Conservation (phyloP, 1,140 invertebrate genomes). For the Venustaconcha ellipsiformis region DNA sequence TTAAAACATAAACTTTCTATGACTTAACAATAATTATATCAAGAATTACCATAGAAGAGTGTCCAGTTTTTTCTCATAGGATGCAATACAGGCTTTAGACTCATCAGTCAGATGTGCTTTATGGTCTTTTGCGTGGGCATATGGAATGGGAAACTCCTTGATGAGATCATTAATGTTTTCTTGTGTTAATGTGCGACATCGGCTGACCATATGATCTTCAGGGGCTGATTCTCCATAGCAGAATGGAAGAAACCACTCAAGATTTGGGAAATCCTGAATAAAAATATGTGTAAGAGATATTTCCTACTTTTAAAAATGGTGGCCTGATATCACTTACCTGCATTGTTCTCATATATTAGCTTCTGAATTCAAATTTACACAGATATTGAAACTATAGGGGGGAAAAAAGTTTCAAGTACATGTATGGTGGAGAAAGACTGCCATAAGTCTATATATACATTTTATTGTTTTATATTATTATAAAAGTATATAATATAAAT, state of each 20-base stretch:
- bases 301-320: no score
- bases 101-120: conserved; percentile 42
- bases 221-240: conserved; percentile 58
- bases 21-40: no score
- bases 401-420: no score
- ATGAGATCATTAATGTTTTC: conserved; percentile 61
- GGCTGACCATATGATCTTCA: conserved; percentile 36
- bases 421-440: no score
- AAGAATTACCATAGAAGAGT: conserved; percentile 57
- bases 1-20: no score
- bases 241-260: conserved; percentile 63
- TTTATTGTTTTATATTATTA: no score
- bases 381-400: no score
- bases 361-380: no score
- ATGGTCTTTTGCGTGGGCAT: conserved; percentile 49
- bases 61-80: conserved; percentile 52
- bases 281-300: neutral
- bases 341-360: no score
- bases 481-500: no score
- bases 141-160: conserved; percentile 53
- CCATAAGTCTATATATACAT: no score
- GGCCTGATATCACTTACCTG: no score
- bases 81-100: conserved; percentile 52
- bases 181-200: conserved; percentile 43
- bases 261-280: conserved; percentile 54